Evolutionary conservation across 2,888 invertebrate genomes (phyloP), one percentile per base, ranked within the genome.

Genomic region (Lasioglossum marginatum): DNA sequence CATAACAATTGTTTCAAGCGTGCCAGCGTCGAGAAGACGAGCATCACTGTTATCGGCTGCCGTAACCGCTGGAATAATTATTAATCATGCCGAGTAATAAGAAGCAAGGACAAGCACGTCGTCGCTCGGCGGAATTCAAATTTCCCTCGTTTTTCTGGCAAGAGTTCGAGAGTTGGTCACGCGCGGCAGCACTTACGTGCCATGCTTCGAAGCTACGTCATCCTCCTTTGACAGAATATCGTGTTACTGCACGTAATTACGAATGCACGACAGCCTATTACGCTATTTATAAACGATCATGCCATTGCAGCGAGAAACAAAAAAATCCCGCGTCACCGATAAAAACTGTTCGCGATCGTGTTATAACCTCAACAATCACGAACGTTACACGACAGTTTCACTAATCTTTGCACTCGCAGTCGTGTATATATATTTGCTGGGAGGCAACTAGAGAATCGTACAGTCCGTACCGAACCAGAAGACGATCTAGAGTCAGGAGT

Each of bases 151-250:
- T 87, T 80, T 70, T 48, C 43, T 19, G 31, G 37, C 16, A 1
- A 27, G n/a, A 68, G 80, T 90, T 79, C 6, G 16, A 57, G 79
- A 37, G 37, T 78, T 87, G 74, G 34, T 73, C 91, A 75, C 70
- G 34, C 80, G 74, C n/a, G 88, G 92, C 91, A 89, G 87, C 92
- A 92, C 89, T 12, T 84, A 77, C 82, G 77, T 43, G 23, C 68
- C 89, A 89, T 89, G 91, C 91, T 87, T 87, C 48, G 43, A 86
- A 60, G 73, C 88, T 91, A 92, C 89, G 91, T 92, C 92, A 91
- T 87, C 86, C 83, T 81, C 34, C 82, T 91, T 91, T 91, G 88
- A 91, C 90, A 89, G 91, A 88, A 91, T 87, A 81, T 87, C 79
- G 60, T 72, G 27, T 80, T 85, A 77, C 75, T 88, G 43, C 60